Percentiles rank a stretch among this genome's conserved stretches.
These are phyloP conservation scores for Antheraea pernyi DNA, from an alignment of 1,140 invertebrate species.

Conservation along the genomic window DNA sequence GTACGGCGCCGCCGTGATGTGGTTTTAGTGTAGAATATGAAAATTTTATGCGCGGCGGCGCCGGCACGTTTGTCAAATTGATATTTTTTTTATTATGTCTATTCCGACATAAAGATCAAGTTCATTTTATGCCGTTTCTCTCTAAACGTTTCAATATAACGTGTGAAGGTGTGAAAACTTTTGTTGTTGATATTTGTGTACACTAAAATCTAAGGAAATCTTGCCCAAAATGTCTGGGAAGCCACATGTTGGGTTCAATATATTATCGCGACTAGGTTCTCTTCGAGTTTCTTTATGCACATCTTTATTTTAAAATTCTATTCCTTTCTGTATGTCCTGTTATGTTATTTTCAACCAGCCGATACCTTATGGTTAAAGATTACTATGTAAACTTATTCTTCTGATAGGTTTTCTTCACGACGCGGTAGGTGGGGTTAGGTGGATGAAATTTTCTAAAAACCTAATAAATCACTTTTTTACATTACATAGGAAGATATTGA, in stretches of 20 bases:
- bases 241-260: conserved; percentile 66
- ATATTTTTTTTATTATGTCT: conserved; percentile 57
- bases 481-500: conserved; percentile 18
- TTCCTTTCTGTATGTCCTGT: conserved; percentile 12
- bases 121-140: conserved; percentile 31
- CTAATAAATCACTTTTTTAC: conserved; percentile 8
- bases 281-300: conserved; percentile 24
- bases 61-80: conserved; percentile 76
- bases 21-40: conserved; percentile 64
- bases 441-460: conserved; percentile 40
- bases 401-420: conserved; percentile 50
- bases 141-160: conserved; percentile 29
- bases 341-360: not conserved
- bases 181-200: conserved; percentile 36
- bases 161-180: conserved; percentile 34
- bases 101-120: conserved; percentile 45
- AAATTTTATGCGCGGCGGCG: conserved; percentile 57
- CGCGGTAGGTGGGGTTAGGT: conserved; percentile 71
- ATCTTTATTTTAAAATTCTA: conserved; percentile 22
- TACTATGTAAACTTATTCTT: not conserved
- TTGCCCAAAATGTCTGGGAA: conserved; percentile 60
- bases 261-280: conserved; percentile 29
- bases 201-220: conserved; percentile 29
- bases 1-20: conserved; percentile 47
- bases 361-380: not conserved